Base-by-base conservation (phyloP, 2,113 vertebrate genomes). In the Oncorhynchus keta region DNA sequence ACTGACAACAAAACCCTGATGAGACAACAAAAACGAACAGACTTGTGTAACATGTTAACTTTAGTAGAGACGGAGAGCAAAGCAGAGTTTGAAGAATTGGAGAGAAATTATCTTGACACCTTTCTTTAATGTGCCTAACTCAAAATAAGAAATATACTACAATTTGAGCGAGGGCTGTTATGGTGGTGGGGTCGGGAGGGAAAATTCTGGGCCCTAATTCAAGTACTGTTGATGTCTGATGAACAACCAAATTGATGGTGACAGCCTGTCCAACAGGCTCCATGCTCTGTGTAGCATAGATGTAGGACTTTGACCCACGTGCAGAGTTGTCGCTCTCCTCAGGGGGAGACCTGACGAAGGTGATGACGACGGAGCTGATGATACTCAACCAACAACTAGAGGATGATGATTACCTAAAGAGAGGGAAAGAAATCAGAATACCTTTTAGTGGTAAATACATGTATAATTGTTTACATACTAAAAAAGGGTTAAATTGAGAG, bases 401-500 rank as follows among this genome's bases (percentile, higher is more conserved):
- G 95, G 88, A 89, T 68, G 67, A 68, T 90, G 91, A 95, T 96
- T 94, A 96, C 91, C 88, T 93, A 91, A 93, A 88, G 89, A 91
- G 39, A 39, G 35, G 7, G 35, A 85, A 84, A 88, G 87, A 94
- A 95, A 96, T 95, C 90, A 93, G 92, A 90, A 91, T 55, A 62
- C 94, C 94, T 97, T 95, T 95, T 96, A 97, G 93, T 95, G 95
- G 92, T 95, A 97, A 97, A 97, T 96, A 96, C 93, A 94, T 97
- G 96, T 97, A 95, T 95, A 96, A 95, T 95, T 97, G 97, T 98
- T 98, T 97, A 99, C 95, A 95, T 95, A 96, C 96, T 95, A 96
- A 94, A 95, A 96, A 96, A 95, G 94, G 95, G 92, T 96, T 94
- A 93, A 96, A 92, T 91, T 92, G 91, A 92, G 91, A 92, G 91